Evolutionary conservation across 2,797 vertebrate genomes (phyloP).

Genomic region (Phataginus tricuspis): DNA sequence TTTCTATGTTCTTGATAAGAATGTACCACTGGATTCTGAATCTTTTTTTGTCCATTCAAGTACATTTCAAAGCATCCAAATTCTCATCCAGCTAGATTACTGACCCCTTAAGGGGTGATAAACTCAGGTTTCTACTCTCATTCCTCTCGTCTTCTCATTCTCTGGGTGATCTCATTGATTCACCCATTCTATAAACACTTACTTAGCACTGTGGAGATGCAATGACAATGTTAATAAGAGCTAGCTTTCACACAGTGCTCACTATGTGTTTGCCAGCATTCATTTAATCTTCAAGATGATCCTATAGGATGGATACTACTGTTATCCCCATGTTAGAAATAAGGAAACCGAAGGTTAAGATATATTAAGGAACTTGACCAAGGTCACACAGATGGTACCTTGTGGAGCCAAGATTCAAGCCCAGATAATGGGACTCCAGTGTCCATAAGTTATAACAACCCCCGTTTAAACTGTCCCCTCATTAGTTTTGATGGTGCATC

Average conservation of each 20-base stretch:
- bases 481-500: not conserved
- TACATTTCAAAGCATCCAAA: not conserved
- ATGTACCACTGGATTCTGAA: conserved; percentile 2
- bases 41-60: not conserved
- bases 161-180: not conserved
- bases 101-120: not conserved
- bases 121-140: not conserved
- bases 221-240: not conserved
- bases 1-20: not conserved
- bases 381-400: not conserved
- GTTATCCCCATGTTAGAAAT: not conserved
- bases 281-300: not conserved
- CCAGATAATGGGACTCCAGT: not conserved
- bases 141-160: not conserved
- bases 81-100: not conserved
- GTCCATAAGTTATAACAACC: not conserved
- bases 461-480: not conserved
- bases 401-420: not conserved
- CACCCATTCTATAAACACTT: conserved; percentile 4
- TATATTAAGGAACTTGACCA: not conserved
- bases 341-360: not conserved
- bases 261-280: not conserved
- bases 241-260: not conserved
- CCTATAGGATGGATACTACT: not conserved
- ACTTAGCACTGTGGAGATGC: not conserved